Evolutionary conservation across 2,113 vertebrate species (phyloP).

Genomic region (Pterocles orientalis): DNA sequence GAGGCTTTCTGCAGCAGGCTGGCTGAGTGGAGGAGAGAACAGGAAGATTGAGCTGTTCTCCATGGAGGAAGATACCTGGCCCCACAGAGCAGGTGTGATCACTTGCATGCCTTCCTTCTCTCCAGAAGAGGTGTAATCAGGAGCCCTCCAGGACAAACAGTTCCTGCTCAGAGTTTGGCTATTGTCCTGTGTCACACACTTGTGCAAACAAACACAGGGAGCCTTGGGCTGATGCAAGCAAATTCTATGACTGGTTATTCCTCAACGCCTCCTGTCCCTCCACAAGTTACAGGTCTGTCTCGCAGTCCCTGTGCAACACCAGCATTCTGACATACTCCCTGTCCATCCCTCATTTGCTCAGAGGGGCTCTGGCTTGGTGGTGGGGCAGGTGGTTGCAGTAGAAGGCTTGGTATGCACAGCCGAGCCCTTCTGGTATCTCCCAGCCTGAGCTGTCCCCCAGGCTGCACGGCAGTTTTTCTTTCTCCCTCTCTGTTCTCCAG

Average conservation of each 20-base stretch:
- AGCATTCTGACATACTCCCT: neutral
- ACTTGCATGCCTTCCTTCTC: neutral
- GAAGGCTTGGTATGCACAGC: neutral
- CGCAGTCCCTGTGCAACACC: neutral
- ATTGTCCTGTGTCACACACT: neutral
- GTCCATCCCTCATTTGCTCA: neutral
- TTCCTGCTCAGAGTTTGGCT: neutral
- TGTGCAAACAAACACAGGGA: neutral
- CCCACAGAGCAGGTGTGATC: neutral
- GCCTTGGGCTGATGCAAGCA: neutral
- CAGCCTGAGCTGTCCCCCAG: neutral
- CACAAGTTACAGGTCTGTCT: neutral
- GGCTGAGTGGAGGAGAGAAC: neutral
- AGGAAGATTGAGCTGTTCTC: slow-evolving; percentile 4
- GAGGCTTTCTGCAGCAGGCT: neutral
- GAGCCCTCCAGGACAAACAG: neutral
- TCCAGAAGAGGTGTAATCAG: neutral
- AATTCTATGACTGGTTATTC: neutral
- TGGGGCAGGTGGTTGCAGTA: neutral
- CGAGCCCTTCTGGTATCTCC: neutral
- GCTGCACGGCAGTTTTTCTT: neutral
- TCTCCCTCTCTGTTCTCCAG: too few species aligned
- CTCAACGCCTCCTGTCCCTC: neutral
- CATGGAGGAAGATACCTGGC: neutral
- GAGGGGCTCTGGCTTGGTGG: neutral